phyloP scores from a whole-genome alignment of 2,113 vertebrate species.

The Podarcis raffonei region DNA sequence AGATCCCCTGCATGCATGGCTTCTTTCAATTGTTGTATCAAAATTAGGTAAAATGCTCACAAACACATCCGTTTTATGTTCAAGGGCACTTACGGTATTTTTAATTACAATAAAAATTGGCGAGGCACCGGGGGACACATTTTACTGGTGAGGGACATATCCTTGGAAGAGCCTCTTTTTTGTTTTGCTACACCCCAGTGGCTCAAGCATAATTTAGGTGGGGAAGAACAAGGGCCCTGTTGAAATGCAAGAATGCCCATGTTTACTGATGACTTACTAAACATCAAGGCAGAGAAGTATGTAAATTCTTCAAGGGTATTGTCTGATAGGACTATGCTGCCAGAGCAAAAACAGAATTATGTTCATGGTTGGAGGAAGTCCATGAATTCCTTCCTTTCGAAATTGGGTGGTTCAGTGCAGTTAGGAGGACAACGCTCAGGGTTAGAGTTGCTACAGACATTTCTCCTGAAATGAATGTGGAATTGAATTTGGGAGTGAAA shows the following conservation, averaged over 20 bases:
- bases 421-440: no score
- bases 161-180: neutral
- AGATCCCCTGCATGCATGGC: constrained; percentile 36
- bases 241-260: constrained; percentile 29
- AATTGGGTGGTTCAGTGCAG: neutral
- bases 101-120: constrained; percentile 42
- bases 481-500: neutral
- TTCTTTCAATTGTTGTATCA: constrained; percentile 43
- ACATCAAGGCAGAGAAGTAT: neutral
- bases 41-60: constrained; percentile 45
- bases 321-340: no score
- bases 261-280: neutral
- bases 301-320: neutral
- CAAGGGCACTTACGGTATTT: constrained; percentile 10
- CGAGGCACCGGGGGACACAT: constrained; percentile 20
- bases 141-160: neutral
- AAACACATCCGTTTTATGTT: constrained; percentile 10
- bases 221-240: neutral
- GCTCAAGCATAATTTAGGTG: constrained; percentile 17
- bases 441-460: neutral
- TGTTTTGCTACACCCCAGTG: neutral
- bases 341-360: neutral
- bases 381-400: neutral
- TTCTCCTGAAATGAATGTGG: neutral
- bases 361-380: neutral